phyloP scores from a whole-genome alignment of 2,113 vertebrate species.

The Bos indicus region DNA sequence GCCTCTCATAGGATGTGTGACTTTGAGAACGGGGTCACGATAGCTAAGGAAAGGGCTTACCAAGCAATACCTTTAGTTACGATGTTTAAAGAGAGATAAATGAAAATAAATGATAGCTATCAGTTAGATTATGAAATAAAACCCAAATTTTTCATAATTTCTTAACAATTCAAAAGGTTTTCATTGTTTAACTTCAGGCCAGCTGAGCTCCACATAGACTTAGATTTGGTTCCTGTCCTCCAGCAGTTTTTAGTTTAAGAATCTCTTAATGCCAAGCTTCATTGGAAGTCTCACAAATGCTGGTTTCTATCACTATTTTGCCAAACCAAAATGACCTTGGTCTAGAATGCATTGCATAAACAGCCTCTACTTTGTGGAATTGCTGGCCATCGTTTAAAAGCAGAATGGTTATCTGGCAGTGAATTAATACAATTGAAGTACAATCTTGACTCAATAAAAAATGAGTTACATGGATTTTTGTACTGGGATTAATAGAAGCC shows the following conservation, averaged over 20 bases:
- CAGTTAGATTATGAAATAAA: neutral
- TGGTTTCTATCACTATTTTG: neutral
- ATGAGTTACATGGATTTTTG: neutral
- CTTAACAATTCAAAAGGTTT: neutral
- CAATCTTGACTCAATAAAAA: neutral
- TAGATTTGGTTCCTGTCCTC: neutral
- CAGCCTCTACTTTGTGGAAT: neutral
- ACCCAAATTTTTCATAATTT: neutral
- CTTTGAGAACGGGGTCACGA: neutral
- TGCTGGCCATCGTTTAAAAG: neutral
- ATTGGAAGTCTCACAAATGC: neutral
- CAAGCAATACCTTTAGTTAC: neutral
- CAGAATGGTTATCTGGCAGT: neutral
- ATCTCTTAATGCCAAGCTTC: neutral
- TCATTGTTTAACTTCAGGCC: neutral
- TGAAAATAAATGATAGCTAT: neutral
- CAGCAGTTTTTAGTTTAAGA: neutral
- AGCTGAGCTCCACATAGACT: neutral
- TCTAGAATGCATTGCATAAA: neutral
- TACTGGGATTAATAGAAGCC: neutral
- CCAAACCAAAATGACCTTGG: neutral
- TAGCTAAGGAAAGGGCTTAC: neutral
- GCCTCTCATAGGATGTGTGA: neutral
- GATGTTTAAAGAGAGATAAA: neutral
- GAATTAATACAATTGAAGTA: neutral